These are phyloP conservation scores for Muschampia plurimacula DNA, from an alignment of 2,888 invertebrate species.

Conservation along the genomic window DNA sequence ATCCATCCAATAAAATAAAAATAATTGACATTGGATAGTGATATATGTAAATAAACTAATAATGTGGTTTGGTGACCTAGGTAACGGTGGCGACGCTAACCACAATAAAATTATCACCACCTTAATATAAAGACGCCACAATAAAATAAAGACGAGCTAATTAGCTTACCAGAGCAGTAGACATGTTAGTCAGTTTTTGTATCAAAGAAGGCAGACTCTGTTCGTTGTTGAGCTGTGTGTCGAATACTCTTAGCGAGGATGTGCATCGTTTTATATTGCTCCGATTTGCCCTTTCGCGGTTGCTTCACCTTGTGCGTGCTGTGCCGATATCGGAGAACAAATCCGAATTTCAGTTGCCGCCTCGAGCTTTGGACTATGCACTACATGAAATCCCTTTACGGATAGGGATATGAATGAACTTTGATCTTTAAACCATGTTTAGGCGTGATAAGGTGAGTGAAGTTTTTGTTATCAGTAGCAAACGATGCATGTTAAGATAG, in stretches of 20 bases:
- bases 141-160: constrained; percentile 17
- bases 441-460: background rate
- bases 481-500: too few species aligned
- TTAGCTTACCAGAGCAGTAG: constrained; percentile 70
- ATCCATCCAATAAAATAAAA: too few species aligned
- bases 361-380: constrained; percentile 50
- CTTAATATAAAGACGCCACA: background rate
- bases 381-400: constrained; percentile 41
- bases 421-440: background rate
- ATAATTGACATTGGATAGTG: too few species aligned
- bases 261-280: constrained; percentile 82
- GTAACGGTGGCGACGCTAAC: too few species aligned
- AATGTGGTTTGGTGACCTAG: too few species aligned
- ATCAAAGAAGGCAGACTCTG: constrained; percentile 57
- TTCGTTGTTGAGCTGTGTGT: constrained; percentile 68
- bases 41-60: too few species aligned
- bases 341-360: constrained; percentile 64
- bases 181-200: constrained; percentile 58
- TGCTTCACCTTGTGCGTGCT: constrained; percentile 82
- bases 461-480: background rate
- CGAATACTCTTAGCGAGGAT: constrained; percentile 78
- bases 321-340: constrained; percentile 61
- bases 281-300: constrained; percentile 83
- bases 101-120: too few species aligned
- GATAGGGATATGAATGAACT: background rate